Conservation (phyloP, 1,140 invertebrate species). For the Hesperophylax magnus region DNA sequence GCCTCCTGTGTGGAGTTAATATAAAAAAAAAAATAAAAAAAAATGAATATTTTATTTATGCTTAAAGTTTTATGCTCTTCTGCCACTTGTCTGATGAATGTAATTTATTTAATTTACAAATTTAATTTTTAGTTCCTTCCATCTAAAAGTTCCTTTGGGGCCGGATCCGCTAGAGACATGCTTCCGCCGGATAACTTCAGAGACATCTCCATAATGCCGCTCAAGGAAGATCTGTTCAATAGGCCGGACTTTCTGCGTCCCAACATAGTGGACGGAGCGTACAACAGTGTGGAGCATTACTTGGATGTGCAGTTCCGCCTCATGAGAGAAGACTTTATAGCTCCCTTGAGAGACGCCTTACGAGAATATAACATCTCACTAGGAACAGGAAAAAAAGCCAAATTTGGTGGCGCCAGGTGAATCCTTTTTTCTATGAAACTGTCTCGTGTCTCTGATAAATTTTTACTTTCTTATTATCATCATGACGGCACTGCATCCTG, state of each 20-base stretch:
- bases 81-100: not conserved
- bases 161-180: not conserved
- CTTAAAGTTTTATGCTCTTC: not conserved
- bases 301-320: constrained; percentile 84
- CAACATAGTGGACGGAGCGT: constrained; percentile 75
- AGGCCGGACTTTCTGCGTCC: constrained; percentile 67
- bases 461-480: no score
- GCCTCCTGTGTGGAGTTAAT: no score
- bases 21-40: no score
- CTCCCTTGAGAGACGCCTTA: constrained; percentile 73
- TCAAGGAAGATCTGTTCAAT: constrained; percentile 52
- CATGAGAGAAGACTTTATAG: constrained; percentile 81
- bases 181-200: constrained; percentile 29
- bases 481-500: no score
- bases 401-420: constrained; percentile 41
- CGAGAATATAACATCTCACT: constrained; percentile 57
- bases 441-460: no score
- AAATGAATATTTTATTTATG: not conserved
- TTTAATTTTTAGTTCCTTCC: not conserved
- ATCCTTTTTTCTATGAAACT: no score
- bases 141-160: not conserved
- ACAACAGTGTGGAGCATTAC: constrained; percentile 78
- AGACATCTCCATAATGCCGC: constrained; percentile 57
- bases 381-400: not conserved
- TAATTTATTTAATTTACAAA: not conserved